Conservation (phyloP, 2,888 invertebrate species). For the Eledona agricola region DNA sequence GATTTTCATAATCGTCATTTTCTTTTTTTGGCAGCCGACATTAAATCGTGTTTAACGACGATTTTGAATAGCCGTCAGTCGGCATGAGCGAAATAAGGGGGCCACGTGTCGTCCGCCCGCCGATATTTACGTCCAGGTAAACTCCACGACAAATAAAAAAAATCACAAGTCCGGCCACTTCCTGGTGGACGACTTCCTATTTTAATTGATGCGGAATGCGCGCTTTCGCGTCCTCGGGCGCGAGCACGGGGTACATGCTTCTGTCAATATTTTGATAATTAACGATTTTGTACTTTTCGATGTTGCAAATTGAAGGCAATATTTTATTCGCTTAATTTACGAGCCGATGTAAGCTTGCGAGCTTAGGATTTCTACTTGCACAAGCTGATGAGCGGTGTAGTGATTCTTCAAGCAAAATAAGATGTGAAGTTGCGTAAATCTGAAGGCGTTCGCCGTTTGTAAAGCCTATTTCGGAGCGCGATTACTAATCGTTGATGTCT, state of each 20-base stretch:
- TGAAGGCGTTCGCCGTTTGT: too few relatives aligned
- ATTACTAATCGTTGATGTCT: too few relatives aligned
- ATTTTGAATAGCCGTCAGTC: conserved; percentile 20
- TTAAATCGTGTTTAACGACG: conserved; percentile 29
- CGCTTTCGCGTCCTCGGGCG: conserved; percentile 7
- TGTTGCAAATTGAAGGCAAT: too few relatives aligned
- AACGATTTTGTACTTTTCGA: too few relatives aligned
- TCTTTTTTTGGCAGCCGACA: conserved; percentile 8
- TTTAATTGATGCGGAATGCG: conserved; percentile 11
- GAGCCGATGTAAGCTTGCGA: too few relatives aligned
- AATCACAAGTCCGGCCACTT: too few relatives aligned
- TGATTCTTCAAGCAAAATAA: too few relatives aligned
- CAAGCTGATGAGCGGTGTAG: too few relatives aligned
- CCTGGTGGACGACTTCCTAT: conserved; percentile 19
- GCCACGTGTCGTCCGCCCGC: conserved; percentile 22
- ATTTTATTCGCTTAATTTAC: too few relatives aligned
- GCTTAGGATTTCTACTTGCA: too few relatives aligned
- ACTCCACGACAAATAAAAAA: background rate
- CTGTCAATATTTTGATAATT: conserved; percentile 11
- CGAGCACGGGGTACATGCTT: background rate
- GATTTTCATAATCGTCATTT: conserved; percentile 9
- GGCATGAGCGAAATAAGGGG: conserved; percentile 24
- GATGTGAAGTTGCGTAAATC: too few relatives aligned
- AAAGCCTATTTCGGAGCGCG: too few relatives aligned
- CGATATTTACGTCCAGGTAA: conserved; percentile 2